Evolutionary conservation across 2,888 invertebrate genomes (phyloP).

Genomic region (Andrena haemorrhoa): DNA sequence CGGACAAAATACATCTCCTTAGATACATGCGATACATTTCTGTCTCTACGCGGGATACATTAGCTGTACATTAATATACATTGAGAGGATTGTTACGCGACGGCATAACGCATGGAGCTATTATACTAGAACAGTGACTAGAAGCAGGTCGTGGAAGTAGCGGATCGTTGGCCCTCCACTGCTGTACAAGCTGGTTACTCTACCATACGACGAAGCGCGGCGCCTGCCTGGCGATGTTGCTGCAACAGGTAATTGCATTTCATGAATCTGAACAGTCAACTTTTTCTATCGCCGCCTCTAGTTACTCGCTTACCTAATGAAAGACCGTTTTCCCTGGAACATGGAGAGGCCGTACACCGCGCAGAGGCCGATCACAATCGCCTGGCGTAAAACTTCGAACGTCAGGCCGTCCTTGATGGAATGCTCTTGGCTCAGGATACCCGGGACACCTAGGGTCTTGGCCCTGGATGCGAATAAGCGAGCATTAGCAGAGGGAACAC

Average conservation of each 20-base stretch:
- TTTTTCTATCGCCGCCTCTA: background rate
- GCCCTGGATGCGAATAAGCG: slow-evolving; percentile 12
- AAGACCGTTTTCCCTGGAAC: slow-evolving; percentile 72
- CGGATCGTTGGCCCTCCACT: slow-evolving; percentile 20
- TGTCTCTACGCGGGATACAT: slow-evolving; percentile 49
- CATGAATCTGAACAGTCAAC: background rate
- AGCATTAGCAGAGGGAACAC: background rate
- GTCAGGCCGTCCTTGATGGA: slow-evolving; percentile 44
- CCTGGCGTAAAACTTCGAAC: slow-evolving; percentile 74
- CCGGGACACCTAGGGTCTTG: background rate
- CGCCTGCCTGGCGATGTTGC: slow-evolving; percentile 30
- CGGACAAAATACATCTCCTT: slow-evolving; percentile 65
- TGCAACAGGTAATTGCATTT: slow-evolving; percentile 41
- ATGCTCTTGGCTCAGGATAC: slow-evolving; percentile 3
- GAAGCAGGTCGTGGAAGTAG: slow-evolving; percentile 58
- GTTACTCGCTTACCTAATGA: slow-evolving; percentile 70
- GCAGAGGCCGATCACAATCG: slow-evolving; percentile 74
- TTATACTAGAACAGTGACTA: slow-evolving; percentile 45
- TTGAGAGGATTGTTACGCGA: slow-evolving; percentile 19
- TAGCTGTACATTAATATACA: slow-evolving; percentile 68
- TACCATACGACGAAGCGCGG: slow-evolving; percentile 54
- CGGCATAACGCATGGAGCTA: slow-evolving; percentile 32
- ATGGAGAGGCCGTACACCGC: slow-evolving; percentile 78
- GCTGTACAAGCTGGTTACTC: slow-evolving; percentile 19
- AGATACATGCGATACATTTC: slow-evolving; percentile 53